Evolutionary conservation across 1,140 invertebrate genomes (phyloP), one percentile per base, ranked within the genome.

Genomic region (Doryteuthis pealeii): DNA sequence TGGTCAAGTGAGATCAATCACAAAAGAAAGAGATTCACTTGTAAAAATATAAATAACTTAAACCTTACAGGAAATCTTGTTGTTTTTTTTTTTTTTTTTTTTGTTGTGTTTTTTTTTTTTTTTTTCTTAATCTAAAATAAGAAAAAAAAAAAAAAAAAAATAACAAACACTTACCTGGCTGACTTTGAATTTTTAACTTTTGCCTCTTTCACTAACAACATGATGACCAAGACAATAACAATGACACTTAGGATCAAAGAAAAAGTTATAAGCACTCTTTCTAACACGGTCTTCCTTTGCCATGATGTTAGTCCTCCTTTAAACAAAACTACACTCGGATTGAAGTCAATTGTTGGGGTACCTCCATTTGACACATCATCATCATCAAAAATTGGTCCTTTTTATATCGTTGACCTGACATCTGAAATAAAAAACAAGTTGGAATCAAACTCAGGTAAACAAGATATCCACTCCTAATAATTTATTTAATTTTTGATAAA

Each of bases 161-260:
- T n/a, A n/a, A n/a, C n/a, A n/a, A n/a, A 40, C 35, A 32, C 28
- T 68, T 68, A 68, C 66, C 31, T 68, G n/a, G 32, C 30, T 30
- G 15, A 6, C 22, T 32, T 33, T 68, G 28, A 2, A 78, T 71
- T 65, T 76, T 78, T 75, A 43, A 82, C 75, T 30, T 79, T 67
- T 1, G 79, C 73, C 4, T 80, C 70, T 65, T 80, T 79, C 18
- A 88, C 84, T 30, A 90, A 89, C 45, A 92, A 83, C 33, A 92
- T 85, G 33, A 92, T 82, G 62, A 93, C 90, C 74, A 93, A 89
- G 74, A 87, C 79, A 40, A 87, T 77, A 30, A 89, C 76, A 0
- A 81, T 75, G 0, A 86, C 58, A 3, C 78, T 66, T 31, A 86
- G 72, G 6, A 81, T 33, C 2, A 77, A 71, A 30, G 79, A 40